phyloP scores from a whole-genome alignment of 2,888 invertebrate species.

The Xestia ashworthii region DNA sequence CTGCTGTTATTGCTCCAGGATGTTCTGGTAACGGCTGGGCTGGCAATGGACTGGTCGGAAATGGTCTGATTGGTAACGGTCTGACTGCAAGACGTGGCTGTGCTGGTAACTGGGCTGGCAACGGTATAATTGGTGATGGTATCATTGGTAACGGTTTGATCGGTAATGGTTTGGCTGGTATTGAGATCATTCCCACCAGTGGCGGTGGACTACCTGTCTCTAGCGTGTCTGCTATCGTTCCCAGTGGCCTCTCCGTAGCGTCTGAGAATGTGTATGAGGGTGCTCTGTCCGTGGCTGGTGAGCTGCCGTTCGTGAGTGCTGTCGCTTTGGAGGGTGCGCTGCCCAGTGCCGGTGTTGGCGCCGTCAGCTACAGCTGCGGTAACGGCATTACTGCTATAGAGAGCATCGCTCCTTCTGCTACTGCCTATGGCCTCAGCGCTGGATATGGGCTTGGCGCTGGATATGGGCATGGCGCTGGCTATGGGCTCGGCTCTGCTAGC shows the following conservation, averaged over 20 bases:
- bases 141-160: constrained; percentile 1
- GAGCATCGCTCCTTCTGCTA: not conserved
- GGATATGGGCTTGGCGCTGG: not conserved
- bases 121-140: constrained; percentile 12
- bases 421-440: not conserved
- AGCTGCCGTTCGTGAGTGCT: constrained; percentile 55
- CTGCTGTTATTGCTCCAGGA: not conserved
- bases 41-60: too few species aligned
- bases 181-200: constrained; percentile 49
- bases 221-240: constrained; percentile 48
- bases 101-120: not conserved
- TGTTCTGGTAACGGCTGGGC: not conserved
- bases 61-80: too few species aligned
- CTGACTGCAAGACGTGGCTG: not conserved
- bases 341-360: not conserved
- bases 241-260: constrained; percentile 51
- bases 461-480: not conserved
- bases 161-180: constrained; percentile 52
- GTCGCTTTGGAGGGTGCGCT: constrained; percentile 16
- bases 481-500: too few species aligned
- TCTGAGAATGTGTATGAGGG: constrained; percentile 64
- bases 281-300: constrained; percentile 50
- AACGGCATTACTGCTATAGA: not conserved
- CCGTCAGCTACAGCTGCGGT: not conserved
- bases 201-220: constrained; percentile 54